phyloP scores from a whole-genome alignment of 2,797 vertebrate species.

The Danio jaintianensis region DNA sequence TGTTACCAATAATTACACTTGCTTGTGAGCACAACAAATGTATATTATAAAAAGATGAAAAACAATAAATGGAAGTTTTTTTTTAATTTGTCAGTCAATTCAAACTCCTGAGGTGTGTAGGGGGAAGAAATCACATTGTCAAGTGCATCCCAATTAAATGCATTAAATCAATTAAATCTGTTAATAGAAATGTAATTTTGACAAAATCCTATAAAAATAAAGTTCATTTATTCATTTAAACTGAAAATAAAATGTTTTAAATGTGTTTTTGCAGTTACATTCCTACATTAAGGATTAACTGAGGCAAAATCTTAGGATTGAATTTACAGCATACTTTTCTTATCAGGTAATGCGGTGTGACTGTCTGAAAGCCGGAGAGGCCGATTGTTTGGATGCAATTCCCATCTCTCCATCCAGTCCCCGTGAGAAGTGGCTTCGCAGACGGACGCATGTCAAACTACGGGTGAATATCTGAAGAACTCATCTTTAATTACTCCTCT shows the following conservation, averaged over 20 bases:
- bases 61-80: background rate
- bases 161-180: background rate
- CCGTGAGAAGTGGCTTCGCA: slow-evolving; percentile 87
- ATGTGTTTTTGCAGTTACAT: background rate
- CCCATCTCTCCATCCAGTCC: slow-evolving; percentile 84
- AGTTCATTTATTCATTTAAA: background rate
- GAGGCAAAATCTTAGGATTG: background rate
- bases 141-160: rapidly evolving
- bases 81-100: too few species aligned
- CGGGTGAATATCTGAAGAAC: slow-evolving; percentile 72
- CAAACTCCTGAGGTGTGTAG: too few species aligned
- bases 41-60: background rate
- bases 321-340: background rate
- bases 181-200: background rate
- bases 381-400: slow-evolving; percentile 71
- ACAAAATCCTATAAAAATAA: background rate
- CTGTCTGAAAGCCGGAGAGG: slow-evolving; percentile 78
- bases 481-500: background rate
- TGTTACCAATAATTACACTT: background rate
- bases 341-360: slow-evolving; percentile 85
- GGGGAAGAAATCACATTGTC: too few species aligned
- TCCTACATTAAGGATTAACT: background rate
- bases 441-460: slow-evolving; percentile 86
- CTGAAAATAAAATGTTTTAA: background rate
- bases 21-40: too few species aligned